Base-by-base conservation (phyloP, 1,140 invertebrate genomes). In the Anadara kagoshimensis region DNA sequence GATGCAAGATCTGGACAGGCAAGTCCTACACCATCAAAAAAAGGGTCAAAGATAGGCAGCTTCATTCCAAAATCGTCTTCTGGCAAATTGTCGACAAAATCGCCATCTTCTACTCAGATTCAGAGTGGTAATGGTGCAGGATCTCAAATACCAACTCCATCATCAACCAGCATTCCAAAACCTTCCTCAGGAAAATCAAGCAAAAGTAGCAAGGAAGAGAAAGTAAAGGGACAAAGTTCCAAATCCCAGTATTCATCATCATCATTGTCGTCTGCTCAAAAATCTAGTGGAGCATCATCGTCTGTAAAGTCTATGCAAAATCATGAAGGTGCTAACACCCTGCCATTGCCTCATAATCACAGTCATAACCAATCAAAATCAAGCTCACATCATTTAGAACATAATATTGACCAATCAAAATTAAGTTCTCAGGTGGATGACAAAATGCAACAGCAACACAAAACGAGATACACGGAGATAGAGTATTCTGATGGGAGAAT, bases 31-130 rank as follows among this genome's bases (percentile, higher is more conserved):
- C 29, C 29, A 7, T 36, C 59, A 73, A 43, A 81, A 76, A 45
- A 86, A 43, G 70, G 75, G 51, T 78, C 84, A 51, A 87, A 87
- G 76, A 77, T 85, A 22, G 82, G 82, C 22, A 85, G 79, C 61
- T 77, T 86, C 57, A 85, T 85, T 61, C 82, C 82, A 44, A 76
- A 78, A 61, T 65, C 69, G 47, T 49, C 73, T 20, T 70, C 76
- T 43, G 70, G 69, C 45, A 70, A 70, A 59, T 73, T 67, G 12
- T 67, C 76, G 54, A 69, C 77, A 41, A 83, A 82, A 75, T 78
- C 80, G 22, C 76, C 77, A 14, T 78, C 79, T 61, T 65, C 75
- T 36, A 73, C 69, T 22, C 73, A 68, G 45, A 61, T 64, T 10
- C 57, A 29, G 29, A 63, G 69, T 22, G 51, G 70, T 36, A 70